Base-by-base conservation (phyloP, 2,113 vertebrate species). In the Xyrauchen texanus region DNA sequence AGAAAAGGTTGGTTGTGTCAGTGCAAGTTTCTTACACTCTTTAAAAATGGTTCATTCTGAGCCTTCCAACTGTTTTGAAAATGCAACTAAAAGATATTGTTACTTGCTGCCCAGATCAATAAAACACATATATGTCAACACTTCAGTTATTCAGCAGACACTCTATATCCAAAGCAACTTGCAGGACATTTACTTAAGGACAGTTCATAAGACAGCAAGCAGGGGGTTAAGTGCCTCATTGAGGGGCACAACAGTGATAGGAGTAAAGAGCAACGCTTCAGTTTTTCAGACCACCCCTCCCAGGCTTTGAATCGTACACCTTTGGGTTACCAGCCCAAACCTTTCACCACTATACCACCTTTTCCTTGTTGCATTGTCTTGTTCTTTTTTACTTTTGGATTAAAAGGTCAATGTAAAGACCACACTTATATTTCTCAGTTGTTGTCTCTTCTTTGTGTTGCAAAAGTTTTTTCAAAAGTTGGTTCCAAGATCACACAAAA, bases 401-500 rank as follows among this genome's bases (percentile, higher is more conserved):
- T 15, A 45, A 12, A 44, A 55, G 42, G 52, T 70, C 34, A 60
- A 16, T 61, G 42, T 73, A 72, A 72, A 60, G 68, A 55, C 8
- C 7, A n/a, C 49, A n/a, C 3, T 53, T 47, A 45, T 55, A 16
- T 64, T 65, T 76, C 34, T 21, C 73, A 53, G 74, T 65, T 44
- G 74, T 76, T 76, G 49, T 65, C 62, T 45, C 6, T 6, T 45
- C 3, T 65, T 76, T n/a, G n/a, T n/a, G n/a, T n/a, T n/a, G n/a
- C n/a, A n/a, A n/a, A n/a, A n/a, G n/a, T n/a, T n/a, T n/a, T n/a
- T n/a, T n/a, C n/a, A n/a, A n/a, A n/a, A n/a, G n/a, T n/a, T n/a
- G n/a, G n/a, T n/a, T n/a, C n/a, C n/a, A n/a, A n/a, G 12, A 65
- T 76, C 73, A 76, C 46, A 65, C 58, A 52, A 75, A 61, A 51